Evolutionary conservation across 2,113 vertebrate genomes (phyloP), one percentile per base, ranked within the genome.

Genomic region (Pelecanoides urinatrix): DNA sequence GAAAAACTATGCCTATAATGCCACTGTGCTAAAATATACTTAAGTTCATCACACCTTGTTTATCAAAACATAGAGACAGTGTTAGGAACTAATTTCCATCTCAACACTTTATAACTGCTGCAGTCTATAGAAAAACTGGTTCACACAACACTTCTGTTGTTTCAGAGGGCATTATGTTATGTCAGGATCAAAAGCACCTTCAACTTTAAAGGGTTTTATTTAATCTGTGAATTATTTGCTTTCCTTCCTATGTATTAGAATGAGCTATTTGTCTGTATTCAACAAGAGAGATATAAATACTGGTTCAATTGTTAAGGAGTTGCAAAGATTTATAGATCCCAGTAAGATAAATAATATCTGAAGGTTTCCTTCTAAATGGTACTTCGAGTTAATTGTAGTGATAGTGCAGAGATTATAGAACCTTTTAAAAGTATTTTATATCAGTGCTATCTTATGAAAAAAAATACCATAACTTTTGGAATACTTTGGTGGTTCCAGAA

Each of bases 191-290:
- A 96, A 94, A 85, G 20, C 56, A 75, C 70, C 44, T 92, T 19
- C 23, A 88, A 30, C 50, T 92, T 85, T 70, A 67, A 95, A 89
- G n/a, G 6, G 7, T 86, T 94, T 90, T 88, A 85, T 94, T 90
- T 95, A 90, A 86, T 88, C 81, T 72, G 49, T 95, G 68, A 96
- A 91, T 81, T 86, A 96, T 67, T 67, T 96, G 6, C 61, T 94
- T 94, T 80, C 14, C 40, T 95, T 93, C 52, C n/a, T 86, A 5
- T 55, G 29, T 68, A 45, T 88, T 77, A 90, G 32, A 94, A 88
- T 74, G 44, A 95, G 40, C 18, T 94, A 82, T 61, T 92, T 94
- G 85, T 62, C 77, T 94, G 18, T 59, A 61, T 86, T 92, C 61
- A 70, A 81, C 20, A 67, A 83, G 14, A 81, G 29, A 83, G 27